phyloP scores from a whole-genome alignment of 2,797 vertebrate species.

The Triplophysa bombifrons region DNA sequence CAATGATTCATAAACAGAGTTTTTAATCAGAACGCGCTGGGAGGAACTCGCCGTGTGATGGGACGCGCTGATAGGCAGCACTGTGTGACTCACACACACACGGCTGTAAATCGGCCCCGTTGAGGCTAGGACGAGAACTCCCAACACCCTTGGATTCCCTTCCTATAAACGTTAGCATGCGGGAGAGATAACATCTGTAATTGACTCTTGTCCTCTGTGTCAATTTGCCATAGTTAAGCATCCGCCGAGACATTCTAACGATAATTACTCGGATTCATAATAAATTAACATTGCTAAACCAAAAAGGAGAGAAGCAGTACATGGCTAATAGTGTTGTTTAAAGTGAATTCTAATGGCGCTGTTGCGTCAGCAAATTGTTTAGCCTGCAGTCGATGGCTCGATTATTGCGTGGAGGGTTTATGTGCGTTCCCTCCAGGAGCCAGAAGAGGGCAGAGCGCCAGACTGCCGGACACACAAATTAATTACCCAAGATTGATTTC shows the following conservation, averaged over 20 bases:
- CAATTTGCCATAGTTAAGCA: conserved; percentile 48
- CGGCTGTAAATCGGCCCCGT: conserved; percentile 49
- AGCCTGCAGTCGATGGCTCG: background rate
- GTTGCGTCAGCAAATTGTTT: background rate
- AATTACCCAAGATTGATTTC: conserved; percentile 61
- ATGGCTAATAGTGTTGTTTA: conserved; percentile 32
- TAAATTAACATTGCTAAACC: conserved; percentile 24
- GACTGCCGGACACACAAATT: conserved; percentile 50
- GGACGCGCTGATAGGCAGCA: conserved; percentile 36
- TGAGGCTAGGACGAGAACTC: conserved; percentile 23
- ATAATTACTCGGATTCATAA: conserved; percentile 37
- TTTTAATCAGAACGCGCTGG: conserved; percentile 52
- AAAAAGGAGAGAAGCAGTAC: background rate
- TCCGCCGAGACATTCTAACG: conserved; percentile 35
- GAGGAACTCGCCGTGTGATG: conserved; percentile 45
- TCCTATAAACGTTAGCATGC: conserved; percentile 48
- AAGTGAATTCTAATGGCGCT: background rate
- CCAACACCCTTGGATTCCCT: conserved; percentile 49
- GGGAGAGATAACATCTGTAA: conserved; percentile 54
- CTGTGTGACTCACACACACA: conserved; percentile 36
- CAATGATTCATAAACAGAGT: conserved; percentile 48
- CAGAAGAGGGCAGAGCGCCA: conserved; percentile 60
- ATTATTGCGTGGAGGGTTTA: conserved; percentile 4
- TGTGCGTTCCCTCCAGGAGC: conserved; percentile 35
- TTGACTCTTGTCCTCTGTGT: conserved; percentile 52